These are phyloP conservation scores for Phainopepla nitens DNA, from an alignment of 2,113 vertebrate genomes.

Conservation along the genomic window DNA sequence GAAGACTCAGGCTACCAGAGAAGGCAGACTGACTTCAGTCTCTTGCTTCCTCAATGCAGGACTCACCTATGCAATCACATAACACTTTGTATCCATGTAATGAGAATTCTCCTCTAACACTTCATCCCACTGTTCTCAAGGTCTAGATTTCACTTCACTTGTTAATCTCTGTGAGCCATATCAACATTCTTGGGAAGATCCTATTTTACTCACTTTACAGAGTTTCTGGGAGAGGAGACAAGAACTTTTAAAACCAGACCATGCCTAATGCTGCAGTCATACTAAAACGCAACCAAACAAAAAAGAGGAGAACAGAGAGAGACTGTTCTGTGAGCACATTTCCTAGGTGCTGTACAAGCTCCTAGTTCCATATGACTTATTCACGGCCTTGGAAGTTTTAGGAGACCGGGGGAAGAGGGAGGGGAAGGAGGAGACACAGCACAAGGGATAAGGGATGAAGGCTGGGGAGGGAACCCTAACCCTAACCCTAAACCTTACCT, in stretches of 20 bases:
- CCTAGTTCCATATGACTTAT: neutral
- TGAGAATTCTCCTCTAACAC: rapidly evolving
- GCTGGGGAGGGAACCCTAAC: neutral
- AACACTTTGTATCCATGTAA: neutral
- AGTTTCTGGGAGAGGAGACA: neutral
- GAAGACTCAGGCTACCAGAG: neutral
- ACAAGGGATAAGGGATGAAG: neutral
- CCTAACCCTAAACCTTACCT: neutral
- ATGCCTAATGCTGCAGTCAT: neutral
- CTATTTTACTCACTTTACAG: neutral
- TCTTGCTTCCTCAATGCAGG: neutral
- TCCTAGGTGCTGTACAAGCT: neutral
- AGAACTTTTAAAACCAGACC: neutral
- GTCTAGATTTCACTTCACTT: neutral
- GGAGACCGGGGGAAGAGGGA: neutral
- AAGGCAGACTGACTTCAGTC: neutral
- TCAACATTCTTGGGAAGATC: neutral
- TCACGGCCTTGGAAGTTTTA: neutral
- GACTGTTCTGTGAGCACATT: neutral
- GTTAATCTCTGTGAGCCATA: neutral
- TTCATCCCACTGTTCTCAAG: neutral
- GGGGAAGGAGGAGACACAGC: neutral
- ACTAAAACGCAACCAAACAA: neutral
- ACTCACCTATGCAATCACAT: neutral
- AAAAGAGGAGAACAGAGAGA: neutral